phyloP scores from a whole-genome alignment of 2,888 invertebrate genomes.

The Dastarcus helophoroides region DNA sequence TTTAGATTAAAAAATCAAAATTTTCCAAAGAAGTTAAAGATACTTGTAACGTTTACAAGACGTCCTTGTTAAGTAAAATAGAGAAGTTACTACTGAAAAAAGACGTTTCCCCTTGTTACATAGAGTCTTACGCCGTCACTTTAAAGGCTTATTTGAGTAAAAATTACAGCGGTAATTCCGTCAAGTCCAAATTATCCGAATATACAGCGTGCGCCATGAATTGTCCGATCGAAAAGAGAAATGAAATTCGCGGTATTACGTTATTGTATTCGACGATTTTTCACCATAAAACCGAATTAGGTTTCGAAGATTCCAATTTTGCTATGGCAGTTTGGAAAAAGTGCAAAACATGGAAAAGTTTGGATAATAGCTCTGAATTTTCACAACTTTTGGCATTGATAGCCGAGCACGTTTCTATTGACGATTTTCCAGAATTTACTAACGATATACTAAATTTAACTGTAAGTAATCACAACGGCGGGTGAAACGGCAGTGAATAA shows the following conservation, averaged over 20 bases:
- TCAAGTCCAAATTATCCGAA: constrained; percentile 15
- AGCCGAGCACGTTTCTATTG: constrained; percentile 26
- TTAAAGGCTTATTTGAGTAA: too few species aligned
- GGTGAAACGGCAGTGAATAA: neutral
- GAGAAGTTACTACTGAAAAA: constrained; percentile 17
- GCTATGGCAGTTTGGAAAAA: constrained; percentile 23
- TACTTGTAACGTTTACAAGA: constrained; percentile 16
- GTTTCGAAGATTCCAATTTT: constrained; percentile 18
- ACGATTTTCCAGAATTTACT: constrained; percentile 24
- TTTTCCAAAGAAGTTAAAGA: constrained; percentile 19
- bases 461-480: constrained; percentile 19
- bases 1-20: constrained; percentile 25
- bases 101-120: too few species aligned
- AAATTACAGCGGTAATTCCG: too few species aligned
- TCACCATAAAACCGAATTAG: constrained; percentile 23
- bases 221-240: too few species aligned
- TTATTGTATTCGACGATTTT: constrained; percentile 26
- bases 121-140: too few species aligned
- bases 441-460: constrained; percentile 23
- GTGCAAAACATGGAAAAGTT: constrained; percentile 20
- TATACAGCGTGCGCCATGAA: constrained; percentile 15
- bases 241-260: constrained; percentile 12
- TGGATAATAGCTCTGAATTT: constrained; percentile 21
- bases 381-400: constrained; percentile 26
- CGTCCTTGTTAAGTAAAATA: constrained; percentile 18